Percentiles rank a stretch among this genome's conserved stretches.
phyloP scores from a whole-genome alignment of 2,888 invertebrate genomes.

The Sthenelais limicola region DNA sequence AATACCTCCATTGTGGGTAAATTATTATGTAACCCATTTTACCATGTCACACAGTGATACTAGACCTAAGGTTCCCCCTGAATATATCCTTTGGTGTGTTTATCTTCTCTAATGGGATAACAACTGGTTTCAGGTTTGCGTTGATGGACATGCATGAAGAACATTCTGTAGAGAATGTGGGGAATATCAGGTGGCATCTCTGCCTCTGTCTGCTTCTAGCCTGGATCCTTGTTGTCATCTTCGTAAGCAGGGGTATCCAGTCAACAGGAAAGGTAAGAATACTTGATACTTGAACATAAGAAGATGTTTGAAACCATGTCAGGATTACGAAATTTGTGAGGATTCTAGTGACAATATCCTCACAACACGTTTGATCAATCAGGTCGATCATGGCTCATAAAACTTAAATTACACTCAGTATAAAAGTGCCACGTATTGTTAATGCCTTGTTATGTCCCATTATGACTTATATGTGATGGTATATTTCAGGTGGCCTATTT shows the following conservation, averaged over 20 bases:
- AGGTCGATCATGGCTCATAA: too few species aligned
- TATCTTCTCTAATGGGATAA: background rate
- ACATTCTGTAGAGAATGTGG: slow-evolving; percentile 49
- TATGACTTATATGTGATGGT: too few species aligned
- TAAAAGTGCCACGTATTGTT: too few species aligned
- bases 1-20: too few species aligned
- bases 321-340: too few species aligned
- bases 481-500: slow-evolving; percentile 55
- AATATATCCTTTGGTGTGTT: background rate
- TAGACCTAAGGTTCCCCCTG: too few species aligned
- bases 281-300: background rate
- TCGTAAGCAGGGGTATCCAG: slow-evolving; percentile 53
- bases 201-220: slow-evolving; percentile 53
- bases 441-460: too few species aligned
- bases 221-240: slow-evolving; percentile 53
- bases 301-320: background rate
- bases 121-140: slow-evolving; percentile 22
- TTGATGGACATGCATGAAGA: slow-evolving; percentile 34
- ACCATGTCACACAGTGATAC: too few species aligned
- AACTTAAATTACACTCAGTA: too few species aligned
- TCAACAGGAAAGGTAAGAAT: slow-evolving; percentile 52
- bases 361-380: too few species aligned
- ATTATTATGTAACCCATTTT: too few species aligned
- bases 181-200: slow-evolving; percentile 51
- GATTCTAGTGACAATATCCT: too few species aligned